Evolutionary conservation across 2,888 invertebrate species (phyloP).

Genomic region (Agrypnus murinus): DNA sequence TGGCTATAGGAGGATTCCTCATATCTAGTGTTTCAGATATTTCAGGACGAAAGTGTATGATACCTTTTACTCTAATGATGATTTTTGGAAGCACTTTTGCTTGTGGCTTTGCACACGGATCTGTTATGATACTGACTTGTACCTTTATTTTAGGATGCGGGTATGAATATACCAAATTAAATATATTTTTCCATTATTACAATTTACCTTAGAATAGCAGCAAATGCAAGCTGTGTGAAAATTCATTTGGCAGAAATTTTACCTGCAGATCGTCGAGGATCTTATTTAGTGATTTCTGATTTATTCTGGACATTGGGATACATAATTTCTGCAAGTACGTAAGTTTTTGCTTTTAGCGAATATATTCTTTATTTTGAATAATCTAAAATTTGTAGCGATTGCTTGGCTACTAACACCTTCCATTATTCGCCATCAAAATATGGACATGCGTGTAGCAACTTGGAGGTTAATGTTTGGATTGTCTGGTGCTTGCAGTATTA

Average conservation of each 20-base stretch:
- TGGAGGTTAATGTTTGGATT: conserved; percentile 71
- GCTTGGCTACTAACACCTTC: conserved; percentile 63
- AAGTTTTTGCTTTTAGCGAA: background rate
- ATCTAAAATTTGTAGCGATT: background rate
- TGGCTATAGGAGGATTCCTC: conserved; percentile 66
- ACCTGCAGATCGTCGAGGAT: conserved; percentile 67
- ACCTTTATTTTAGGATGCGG: conserved; percentile 69
- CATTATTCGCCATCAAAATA: conserved; percentile 55
- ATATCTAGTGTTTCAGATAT: conserved; percentile 67
- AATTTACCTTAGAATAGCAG: conserved; percentile 63
- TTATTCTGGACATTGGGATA: conserved; percentile 68
- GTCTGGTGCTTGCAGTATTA: conserved; percentile 66
- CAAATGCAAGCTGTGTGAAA: conserved; percentile 65
- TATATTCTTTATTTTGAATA: too few relatives aligned
- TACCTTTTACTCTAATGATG: conserved; percentile 65
- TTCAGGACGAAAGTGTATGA: conserved; percentile 67
- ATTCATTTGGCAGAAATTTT: conserved; percentile 70
- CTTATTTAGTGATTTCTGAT: conserved; percentile 66
- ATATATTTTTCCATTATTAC: too few relatives aligned
- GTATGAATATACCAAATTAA: conserved; percentile 61
- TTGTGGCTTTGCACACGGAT: conserved; percentile 68
- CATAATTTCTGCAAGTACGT: conserved; percentile 62
- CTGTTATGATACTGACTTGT: conserved; percentile 65
- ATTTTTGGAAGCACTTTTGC: conserved; percentile 67
- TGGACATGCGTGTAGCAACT: conserved; percentile 65